Evolutionary conservation across 2,797 vertebrate species (phyloP), one percentile per base, ranked within the genome.

Genomic region (Brachyalestes nurse): DNA sequence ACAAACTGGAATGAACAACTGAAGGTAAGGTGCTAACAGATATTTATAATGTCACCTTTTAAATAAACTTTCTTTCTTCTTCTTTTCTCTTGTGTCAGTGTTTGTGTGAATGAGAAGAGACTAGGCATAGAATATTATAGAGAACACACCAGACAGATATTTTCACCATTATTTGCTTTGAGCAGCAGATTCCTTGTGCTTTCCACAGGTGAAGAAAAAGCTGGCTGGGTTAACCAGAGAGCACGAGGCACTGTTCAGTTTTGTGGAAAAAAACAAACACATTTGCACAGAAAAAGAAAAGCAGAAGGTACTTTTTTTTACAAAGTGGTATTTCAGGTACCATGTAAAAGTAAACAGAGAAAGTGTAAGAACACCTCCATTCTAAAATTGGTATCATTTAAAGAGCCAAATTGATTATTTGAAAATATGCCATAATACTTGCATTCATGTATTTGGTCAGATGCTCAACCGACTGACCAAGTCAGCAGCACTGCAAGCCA

Each of bases 391-490:
- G 55, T 25, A 61, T 28, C 23, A 13, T 28, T 61, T 58, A 40
- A 40, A 34, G 6, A 17, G 5, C 0, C 45, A 47, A 12, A 8
- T 12, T 47, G 45, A 47, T 34, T 34, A 34, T 21, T 5, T 12
- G 64, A n/a, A 21, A n/a, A 19, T 42, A 1, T 47, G n/a, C 42
- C 0, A 14, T 0, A 23, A 0, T 2, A 23, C 42, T 13, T 53
- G 4, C 38, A 40, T 75, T 53, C 19, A 13, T 42, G 69, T 77
- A 5, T 77, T 53, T 17, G 19, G 71, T 6, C 84, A 97, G 97
- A 95, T 97, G 91, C 90, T 97, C 13, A 96, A 93, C 89, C 95
- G 95, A 84, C 86, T 98, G 90, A 96, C 93, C 76, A 98, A 97
- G 88, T 97, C 96, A 0, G 93, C 96, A 23, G 95, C 95, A 84